Conservation (phyloP, 2,113 vertebrate species). For the Salvelinus namaycush region DNA sequence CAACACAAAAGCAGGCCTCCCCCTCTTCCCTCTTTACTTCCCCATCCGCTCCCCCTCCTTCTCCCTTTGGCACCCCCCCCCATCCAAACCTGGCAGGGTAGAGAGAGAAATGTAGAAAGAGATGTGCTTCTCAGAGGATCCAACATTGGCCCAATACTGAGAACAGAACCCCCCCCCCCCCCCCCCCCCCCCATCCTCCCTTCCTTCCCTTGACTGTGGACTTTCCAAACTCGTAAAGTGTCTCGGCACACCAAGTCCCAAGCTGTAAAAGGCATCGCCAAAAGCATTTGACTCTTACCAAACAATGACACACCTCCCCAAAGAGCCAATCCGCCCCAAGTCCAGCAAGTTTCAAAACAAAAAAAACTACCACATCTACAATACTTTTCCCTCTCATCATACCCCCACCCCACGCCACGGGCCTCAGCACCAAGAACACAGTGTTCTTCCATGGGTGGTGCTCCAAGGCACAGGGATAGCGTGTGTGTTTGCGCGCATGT, state of each 20-base stretch:
- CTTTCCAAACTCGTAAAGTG: constrained; percentile 44
- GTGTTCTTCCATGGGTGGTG: constrained; percentile 66
- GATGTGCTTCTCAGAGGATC: constrained; percentile 39
- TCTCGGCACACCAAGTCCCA: constrained; percentile 42
- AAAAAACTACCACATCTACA: constrained; percentile 8
- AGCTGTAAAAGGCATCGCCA: constrained; percentile 52
- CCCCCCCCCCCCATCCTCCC: neutral
- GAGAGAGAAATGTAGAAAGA: constrained; percentile 27
- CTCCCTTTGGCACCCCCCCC: constrained; percentile 5
- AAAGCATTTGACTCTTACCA: constrained; percentile 35
- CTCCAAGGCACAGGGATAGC: constrained; percentile 28
- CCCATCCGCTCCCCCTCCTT: neutral
- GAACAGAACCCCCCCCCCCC: neutral
- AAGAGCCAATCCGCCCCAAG: constrained; percentile 42
- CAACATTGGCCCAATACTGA: constrained; percentile 32
- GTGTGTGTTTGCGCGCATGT: constrained; percentile 25
- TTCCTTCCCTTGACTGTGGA: constrained; percentile 41
- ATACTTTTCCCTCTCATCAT: too few relatives aligned
- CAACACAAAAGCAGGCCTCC: neutral
- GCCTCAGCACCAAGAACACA: constrained; percentile 49
- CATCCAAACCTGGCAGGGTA: neutral
- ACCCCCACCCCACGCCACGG: neutral
- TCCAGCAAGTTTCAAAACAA: constrained; percentile 47
- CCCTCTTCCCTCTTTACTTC: constrained; percentile 5
- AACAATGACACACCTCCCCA: constrained; percentile 48